Evolutionary conservation across 2,888 invertebrate species (phyloP), one percentile per base, ranked within the genome.

Genomic region (Heliothis peltigera): DNA sequence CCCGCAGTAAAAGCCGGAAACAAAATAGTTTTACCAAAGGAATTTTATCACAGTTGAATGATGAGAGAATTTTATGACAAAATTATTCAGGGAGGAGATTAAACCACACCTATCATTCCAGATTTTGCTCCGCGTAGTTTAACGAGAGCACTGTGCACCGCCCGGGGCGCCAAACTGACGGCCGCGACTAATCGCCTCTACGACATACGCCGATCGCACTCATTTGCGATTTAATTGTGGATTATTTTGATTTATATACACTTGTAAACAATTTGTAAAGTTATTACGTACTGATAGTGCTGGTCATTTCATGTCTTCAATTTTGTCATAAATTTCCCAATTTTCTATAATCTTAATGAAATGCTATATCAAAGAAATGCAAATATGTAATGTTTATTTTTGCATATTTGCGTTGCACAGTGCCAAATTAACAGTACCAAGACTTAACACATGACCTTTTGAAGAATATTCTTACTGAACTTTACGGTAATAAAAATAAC

Each of bases 141-240:
- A 39, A 43, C 64, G 64, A 68, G 17, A 70, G 35, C 82, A 83
- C 77, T 81, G 79, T 73, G 78, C 81, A 67, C 48, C 61, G 49
- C 44, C 65, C n/a, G 35, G 56, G 80, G 82, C 85, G 84, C 85
- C 89, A 74, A 68, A 58, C 75, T 70, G 90, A 70, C 90, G 89
- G 77, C 68, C 67, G 58, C 82, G 77, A 82, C 89, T 88, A 89
- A 87, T 89, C 87, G 85, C 70, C 79, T 75, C 64, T 55, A 69
- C 75, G 59, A 74, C 77, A 74, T 77, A 78, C 74, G 68, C 62
- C 47, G 70, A 70, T 68, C 81, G 58, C 58, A 75, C 67, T 66
- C 75, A 75, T 81, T 81, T 81, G 70, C 53, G 64, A 67, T 67
- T 70, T 77, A 77, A 79, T 72, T 64, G 58, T 68, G 58, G 68